Conservation (phyloP, 2,113 vertebrate genomes). For the Dasyprocta punctata region DNA sequence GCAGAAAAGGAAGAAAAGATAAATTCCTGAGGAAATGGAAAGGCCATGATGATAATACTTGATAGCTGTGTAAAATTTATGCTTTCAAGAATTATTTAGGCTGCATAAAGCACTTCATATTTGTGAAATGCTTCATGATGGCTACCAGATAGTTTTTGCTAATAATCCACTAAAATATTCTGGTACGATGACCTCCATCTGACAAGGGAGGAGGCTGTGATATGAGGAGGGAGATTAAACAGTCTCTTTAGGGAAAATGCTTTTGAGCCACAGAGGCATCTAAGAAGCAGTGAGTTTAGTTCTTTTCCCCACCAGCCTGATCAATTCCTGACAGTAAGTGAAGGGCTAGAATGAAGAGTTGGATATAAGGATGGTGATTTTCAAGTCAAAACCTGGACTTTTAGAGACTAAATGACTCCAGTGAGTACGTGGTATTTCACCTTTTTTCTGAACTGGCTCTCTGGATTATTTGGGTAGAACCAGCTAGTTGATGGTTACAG, state of each 20-base stretch:
- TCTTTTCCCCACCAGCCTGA: neutral
- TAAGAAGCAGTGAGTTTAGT: neutral
- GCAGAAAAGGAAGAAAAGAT: conserved; percentile 2
- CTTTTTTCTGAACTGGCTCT: neutral
- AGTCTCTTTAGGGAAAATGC: conserved; percentile 44
- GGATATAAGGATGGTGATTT: neutral
- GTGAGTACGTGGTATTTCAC: neutral
- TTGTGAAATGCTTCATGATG: conserved; percentile 64
- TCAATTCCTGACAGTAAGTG: neutral
- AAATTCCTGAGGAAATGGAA: conserved; percentile 41
- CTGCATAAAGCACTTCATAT: conserved; percentile 12
- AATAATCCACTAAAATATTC: conserved; percentile 49
- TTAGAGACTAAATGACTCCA: neutral
- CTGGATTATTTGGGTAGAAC: neutral
- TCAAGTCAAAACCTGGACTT: neutral
- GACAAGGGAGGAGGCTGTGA: conserved; percentile 15
- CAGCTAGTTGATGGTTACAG: neutral
- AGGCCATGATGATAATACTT: neutral
- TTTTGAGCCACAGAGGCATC: neutral
- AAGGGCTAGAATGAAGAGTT: neutral
- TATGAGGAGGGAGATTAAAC: conserved; percentile 36
- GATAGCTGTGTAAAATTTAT: conserved; percentile 6
- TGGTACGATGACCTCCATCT: conserved; percentile 17
- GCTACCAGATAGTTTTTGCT: neutral
- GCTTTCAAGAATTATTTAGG: conserved; percentile 65